Evolutionary conservation across 2,797 vertebrate genomes (phyloP).

Genomic region (Acrossocheilus fasciatus): DNA sequence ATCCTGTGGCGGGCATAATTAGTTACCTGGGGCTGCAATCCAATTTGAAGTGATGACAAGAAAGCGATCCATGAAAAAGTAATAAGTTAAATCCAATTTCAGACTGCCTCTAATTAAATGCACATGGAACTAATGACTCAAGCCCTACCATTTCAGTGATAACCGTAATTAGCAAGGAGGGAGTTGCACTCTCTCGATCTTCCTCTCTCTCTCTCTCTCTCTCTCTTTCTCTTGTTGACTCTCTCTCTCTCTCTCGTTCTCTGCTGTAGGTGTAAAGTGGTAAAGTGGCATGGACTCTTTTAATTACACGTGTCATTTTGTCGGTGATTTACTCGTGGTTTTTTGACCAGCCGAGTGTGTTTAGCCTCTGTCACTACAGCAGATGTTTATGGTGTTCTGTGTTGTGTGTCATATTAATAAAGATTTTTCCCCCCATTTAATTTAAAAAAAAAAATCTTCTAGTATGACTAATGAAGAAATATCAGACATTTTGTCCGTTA

Average conservation of each 20-base stretch:
- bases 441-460: background rate
- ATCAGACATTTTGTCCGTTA: background rate
- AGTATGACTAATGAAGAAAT: conserved; percentile 21
- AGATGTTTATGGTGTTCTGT: conserved; percentile 72
- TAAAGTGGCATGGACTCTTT: conserved; percentile 91
- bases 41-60: conserved; percentile 99
- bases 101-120: conserved; percentile 99
- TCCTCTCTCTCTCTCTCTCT: conserved; percentile 47
- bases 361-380: conserved; percentile 71
- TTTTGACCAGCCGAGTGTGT: conserved; percentile 93
- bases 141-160: conserved; percentile 98
- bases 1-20: conserved; percentile 99
- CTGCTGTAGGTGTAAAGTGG: conserved; percentile 91
- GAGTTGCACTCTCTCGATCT: conserved; percentile 87
- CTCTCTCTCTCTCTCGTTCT: conserved; percentile 36
- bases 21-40: conserved; percentile 99
- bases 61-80: conserved; percentile 99
- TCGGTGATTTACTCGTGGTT: conserved; percentile 90
- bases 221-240: conserved; percentile 38
- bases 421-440: background rate
- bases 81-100: conserved; percentile 99
- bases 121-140: conserved; percentile 99
- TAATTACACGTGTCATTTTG: conserved; percentile 99
- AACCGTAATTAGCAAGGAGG: conserved; percentile 99
- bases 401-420: conserved; percentile 35